Base-by-base conservation (phyloP, 2,797 vertebrate genomes). In the Ciconia nigra region DNA sequence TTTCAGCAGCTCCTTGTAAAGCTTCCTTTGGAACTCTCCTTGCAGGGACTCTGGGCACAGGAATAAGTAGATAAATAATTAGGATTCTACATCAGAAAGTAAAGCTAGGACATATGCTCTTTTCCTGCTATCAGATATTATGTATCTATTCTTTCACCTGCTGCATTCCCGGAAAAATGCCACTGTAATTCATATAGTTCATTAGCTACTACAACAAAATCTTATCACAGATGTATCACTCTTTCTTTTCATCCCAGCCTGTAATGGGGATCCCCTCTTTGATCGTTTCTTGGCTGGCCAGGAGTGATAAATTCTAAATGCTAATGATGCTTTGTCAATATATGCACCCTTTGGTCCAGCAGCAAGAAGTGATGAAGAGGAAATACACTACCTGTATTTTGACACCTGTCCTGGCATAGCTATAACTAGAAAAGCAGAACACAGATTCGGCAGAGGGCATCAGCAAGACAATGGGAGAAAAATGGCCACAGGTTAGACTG, bases 21-120 rank as follows among this genome's bases (percentile, higher is more conserved):
- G 99, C 98, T 98, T 99, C 94, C 99, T 98, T 98, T 99, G 99
- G 97, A 99, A 99, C 81, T 99, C 99, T 93, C 99, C 99, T 98
- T 99, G 99, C 96, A 99, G 77, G 21, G 99, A 99, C 96, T 99
- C 99, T 11, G 9, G 37, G 78, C 73, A 93, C 42, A 90, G 41
- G 81, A 95, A 83, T 16, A 89, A 72, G 92, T 3, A 69, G 29
- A 81, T 24, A 70, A 91, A 70, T 47, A 51, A 51, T 70, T 73
- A 80, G 65, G 61, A 91, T 55, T 74, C 54, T 77, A 29, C n/a
- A 41, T 49, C 11, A 61, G 55, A 70, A 90, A 83, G 15, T 35
- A 87, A 78, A 63, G 65, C 58, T 80, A 70, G 28, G 37, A 51
- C 6, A 7, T 42, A n/a, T 1, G 11, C 20, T 94, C 41, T 87